These are phyloP conservation scores for Himalopsyche kuldschensis DNA, from an alignment of 2,888 invertebrate species.

Conservation along the genomic window DNA sequence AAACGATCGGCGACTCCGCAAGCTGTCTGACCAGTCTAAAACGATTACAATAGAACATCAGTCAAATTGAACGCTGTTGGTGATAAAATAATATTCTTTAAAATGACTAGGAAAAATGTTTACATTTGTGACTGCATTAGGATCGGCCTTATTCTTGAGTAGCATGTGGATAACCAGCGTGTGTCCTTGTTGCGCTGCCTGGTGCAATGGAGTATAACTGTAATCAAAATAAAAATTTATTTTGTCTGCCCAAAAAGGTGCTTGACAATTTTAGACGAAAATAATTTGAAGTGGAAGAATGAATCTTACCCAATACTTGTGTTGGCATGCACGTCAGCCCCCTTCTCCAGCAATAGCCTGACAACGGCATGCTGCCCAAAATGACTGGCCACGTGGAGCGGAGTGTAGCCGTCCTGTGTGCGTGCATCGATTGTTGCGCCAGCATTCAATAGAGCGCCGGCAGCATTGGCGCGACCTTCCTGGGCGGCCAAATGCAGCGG, in stretches of 20 bases:
- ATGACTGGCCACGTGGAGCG: slow-evolving; percentile 95
- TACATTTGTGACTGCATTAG: slow-evolving; percentile 92
- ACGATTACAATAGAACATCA: slow-evolving; percentile 36
- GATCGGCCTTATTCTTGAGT: slow-evolving; percentile 90
- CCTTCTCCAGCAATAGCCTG: slow-evolving; percentile 82
- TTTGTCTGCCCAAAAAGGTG: neutral
- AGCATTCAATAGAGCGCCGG: slow-evolving; percentile 75
- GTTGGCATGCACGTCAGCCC: slow-evolving; percentile 81
- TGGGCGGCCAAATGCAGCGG: slow-evolving; percentile 94
- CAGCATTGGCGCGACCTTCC: slow-evolving; percentile 88
- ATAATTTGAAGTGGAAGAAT: neutral
- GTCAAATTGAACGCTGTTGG: neutral
- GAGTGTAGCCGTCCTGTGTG: slow-evolving; percentile 89
- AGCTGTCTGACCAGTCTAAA: slow-evolving; percentile 93
- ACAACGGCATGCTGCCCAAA: slow-evolving; percentile 95
- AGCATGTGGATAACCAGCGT: slow-evolving; percentile 90
- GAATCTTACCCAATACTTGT: slow-evolving; percentile 67
- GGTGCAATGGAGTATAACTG: slow-evolving; percentile 91
- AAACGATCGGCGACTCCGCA: slow-evolving; percentile 94
- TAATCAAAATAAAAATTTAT: slow-evolving; percentile 41
- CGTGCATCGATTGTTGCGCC: slow-evolving; percentile 73
- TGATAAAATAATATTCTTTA: neutral
- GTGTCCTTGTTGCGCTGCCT: slow-evolving; percentile 98
- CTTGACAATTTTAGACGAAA: too few relatives aligned
- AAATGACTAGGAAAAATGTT: slow-evolving; percentile 48